These are phyloP conservation scores for Gordius sp. DNA, from an alignment of 2,888 invertebrate species.

Conservation along the genomic window DNA sequence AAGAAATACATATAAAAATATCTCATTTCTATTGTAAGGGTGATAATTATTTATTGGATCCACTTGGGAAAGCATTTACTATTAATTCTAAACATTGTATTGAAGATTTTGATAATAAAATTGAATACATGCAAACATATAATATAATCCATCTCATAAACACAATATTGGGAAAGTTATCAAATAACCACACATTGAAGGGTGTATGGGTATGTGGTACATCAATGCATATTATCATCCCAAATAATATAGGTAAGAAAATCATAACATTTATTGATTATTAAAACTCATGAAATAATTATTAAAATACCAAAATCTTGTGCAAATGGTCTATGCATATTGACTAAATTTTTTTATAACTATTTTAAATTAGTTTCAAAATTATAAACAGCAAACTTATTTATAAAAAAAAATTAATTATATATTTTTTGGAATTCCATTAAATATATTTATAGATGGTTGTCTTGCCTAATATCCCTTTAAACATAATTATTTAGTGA, in stretches of 20 bases:
- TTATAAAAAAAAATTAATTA: no score
- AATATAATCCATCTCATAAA: neutral
- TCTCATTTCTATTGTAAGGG: neutral
- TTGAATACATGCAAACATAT: neutral
- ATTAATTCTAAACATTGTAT: neutral
- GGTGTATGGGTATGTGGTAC: constrained; percentile 12
- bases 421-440: no score
- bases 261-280: no score
- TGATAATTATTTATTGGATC: constrained; percentile 3
- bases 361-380: no score
- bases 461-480: no score
- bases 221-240: neutral
- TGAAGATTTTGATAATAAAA: neutral
- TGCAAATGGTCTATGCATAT: no score
- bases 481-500: no score
- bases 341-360: no score
- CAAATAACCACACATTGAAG: neutral
- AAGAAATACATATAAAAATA: neutral
- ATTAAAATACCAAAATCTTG: no score
- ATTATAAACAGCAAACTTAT: no score
- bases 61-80: neutral
- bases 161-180: neutral
- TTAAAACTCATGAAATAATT: no score
- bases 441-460: no score
- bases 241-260: neutral